Evolutionary conservation across 2,113 vertebrate genomes (phyloP).

Genomic region (Dendrocopos noguchii): DNA sequence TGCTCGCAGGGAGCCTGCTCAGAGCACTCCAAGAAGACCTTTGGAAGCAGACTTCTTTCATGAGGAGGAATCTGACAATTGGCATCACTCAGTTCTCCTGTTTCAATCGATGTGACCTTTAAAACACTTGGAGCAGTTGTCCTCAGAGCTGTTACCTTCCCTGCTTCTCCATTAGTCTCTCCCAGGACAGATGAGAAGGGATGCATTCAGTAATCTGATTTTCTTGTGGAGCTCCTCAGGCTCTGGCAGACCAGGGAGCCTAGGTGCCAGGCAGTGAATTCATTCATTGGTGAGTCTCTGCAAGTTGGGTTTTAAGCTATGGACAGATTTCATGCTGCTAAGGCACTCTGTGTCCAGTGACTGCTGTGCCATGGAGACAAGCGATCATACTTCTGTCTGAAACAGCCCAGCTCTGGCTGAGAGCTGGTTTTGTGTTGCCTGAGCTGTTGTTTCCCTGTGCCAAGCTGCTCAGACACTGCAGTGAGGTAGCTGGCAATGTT

Average conservation of each 20-base stretch:
- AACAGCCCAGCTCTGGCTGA: neutral
- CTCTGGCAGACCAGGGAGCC: neutral
- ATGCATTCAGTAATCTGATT: neutral
- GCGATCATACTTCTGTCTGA: neutral
- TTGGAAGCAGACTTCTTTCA: neutral
- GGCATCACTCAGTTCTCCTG: neutral
- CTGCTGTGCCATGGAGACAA: neutral
- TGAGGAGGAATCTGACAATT: neutral
- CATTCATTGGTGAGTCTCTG: neutral
- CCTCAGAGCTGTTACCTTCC: neutral
- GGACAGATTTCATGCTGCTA: neutral
- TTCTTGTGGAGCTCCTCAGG: neutral
- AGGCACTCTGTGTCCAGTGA: neutral
- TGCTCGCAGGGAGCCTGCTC: neutral
- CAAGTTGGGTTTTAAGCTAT: neutral
- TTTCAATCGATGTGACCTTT: slow-evolving; percentile 34
- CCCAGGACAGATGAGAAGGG: neutral
- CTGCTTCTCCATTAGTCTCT: neutral
- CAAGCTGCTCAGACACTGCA: neutral
- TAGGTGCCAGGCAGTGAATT: neutral
- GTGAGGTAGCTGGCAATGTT: neutral
- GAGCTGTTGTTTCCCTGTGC: neutral
- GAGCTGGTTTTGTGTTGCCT: neutral
- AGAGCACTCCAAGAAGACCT: neutral
- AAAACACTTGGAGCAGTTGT: neutral